These are phyloP conservation scores for Catostylus mosaicus DNA, from an alignment of 30 jellyfish, hydroid and myxozoan species.

Conservation along the genomic window DNA sequence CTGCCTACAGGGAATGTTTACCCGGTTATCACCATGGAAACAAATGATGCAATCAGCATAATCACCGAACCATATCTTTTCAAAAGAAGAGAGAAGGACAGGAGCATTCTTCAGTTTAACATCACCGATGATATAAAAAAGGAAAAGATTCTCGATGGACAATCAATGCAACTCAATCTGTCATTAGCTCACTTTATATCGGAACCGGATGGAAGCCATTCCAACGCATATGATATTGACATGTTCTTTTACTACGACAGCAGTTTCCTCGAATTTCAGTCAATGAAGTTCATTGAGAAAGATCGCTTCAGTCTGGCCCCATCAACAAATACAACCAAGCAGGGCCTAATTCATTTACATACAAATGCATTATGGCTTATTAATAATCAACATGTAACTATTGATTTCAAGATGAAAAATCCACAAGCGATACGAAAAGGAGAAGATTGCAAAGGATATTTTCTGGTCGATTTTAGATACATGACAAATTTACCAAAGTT, in stretches of 20 bases:
- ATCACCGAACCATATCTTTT: background rate
- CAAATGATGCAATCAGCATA: background rate
- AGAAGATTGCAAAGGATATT: background rate
- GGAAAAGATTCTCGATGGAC: background rate
- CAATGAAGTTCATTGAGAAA: background rate
- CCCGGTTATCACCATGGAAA: background rate
- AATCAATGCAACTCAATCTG: background rate
- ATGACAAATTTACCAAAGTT: constrained; percentile 23
- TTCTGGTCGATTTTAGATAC: constrained; percentile 26
- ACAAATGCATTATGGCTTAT: background rate
- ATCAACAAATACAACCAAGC: background rate
- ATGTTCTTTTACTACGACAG: background rate
- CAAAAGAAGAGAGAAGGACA: background rate
- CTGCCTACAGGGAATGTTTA: background rate
- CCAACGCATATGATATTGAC: background rate
- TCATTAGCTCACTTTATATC: background rate
- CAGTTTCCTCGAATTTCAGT: background rate
- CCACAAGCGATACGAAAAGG: constrained; percentile 8
- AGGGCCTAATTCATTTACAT: background rate
- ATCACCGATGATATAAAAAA: background rate
- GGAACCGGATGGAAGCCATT: constrained; percentile 8
- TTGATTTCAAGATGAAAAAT: background rate
- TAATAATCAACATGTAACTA: background rate
- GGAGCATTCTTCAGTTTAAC: background rate
- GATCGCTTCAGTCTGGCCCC: background rate